Base-by-base conservation (phyloP, 2,113 vertebrate species). In the Lates calcarifer region DNA sequence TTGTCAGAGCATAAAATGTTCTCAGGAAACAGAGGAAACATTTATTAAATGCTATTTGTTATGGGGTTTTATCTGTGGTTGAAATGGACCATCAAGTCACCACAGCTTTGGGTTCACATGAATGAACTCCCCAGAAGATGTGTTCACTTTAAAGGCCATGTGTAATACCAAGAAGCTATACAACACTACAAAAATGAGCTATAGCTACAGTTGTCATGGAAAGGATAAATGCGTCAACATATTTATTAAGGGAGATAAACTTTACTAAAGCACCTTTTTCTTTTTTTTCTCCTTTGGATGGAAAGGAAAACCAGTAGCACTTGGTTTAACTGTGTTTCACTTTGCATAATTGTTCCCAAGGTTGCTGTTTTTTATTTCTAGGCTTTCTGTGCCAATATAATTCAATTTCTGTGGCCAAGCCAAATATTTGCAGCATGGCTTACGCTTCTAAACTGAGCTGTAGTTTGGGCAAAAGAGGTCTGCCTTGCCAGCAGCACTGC, bases 341-440 rank as follows among this genome's bases (percentile, higher is more conserved):
- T 94, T 93, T 94, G 89, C 91, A 92, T 95, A 94, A 95, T 94
- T 93, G 92, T 92, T 95, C 91, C 91, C 90, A 91, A 93, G 93
- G 91, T 93, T 94, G 90, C 88, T 84, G 86, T 94, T 93, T 93
- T 90, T 91, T 89, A 89, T 92, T 93, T 94, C 88, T 77, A 83
- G 64, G 82, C 68, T 87, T 91, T 90, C 89, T 77, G 77, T 86
- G 92, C 93, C 93, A 94, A 93, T 93, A 94, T 94, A 94, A 94
- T 94, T 95, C 90, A 94, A 87, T 90, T 91, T 93, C 87, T 85
- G 84, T 56, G 84, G 92, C 93, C 91, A 95, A 94, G 90, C 81
- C 89, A 95, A 95, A 95, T 93, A 94, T 94, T 95, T 95, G 93
- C 91, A 90, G 89, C 91, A 79, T 92, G 90, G 94, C 91, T 87